These are phyloP conservation scores for Tipula lateralis DNA, from an alignment of 2,888 invertebrate genomes.

Conservation along the genomic window DNA sequence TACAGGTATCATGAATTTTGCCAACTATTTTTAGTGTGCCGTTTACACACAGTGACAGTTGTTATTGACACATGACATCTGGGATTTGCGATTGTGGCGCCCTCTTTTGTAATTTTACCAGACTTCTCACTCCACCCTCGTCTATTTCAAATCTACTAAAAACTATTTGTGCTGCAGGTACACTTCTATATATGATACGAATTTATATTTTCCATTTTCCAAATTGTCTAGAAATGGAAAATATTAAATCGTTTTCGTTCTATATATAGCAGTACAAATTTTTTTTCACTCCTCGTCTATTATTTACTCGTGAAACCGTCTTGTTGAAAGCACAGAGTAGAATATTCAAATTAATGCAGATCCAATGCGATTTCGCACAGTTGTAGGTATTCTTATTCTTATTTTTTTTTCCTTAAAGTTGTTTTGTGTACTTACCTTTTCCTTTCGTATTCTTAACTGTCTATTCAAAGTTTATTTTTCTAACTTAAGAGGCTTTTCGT, in stretches of 20 bases:
- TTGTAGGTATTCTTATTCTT: constrained; percentile 13
- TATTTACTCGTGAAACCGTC: not conserved
- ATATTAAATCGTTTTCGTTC: not conserved
- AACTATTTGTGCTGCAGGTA: not conserved
- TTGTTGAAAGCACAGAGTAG: not conserved
- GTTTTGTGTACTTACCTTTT: not conserved
- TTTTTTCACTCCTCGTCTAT: not conserved
- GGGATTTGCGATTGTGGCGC: too few species aligned
- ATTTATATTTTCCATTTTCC: not conserved
- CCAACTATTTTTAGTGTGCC: too few species aligned
- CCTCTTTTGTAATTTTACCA: too few species aligned
- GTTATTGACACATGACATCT: too few species aligned
- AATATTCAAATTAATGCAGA: constrained; percentile 30
- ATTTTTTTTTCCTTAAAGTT: not conserved
- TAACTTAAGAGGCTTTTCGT: constrained; percentile 7
- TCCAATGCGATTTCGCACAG: constrained; percentile 30
- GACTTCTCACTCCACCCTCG: too few species aligned
- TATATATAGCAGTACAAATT: too few species aligned
- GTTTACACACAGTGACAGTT: too few species aligned
- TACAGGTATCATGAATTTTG: too few species aligned
- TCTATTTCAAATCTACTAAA: not conserved
- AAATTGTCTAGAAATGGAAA: not conserved
- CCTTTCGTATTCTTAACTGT: not conserved
- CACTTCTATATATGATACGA: not conserved
- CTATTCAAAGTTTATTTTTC: constrained; percentile 24